Evolutionary conservation across 2,113 vertebrate genomes (phyloP), one percentile per base, ranked within the genome.

Genomic region (Greenwoodochromis staneri): DNA sequence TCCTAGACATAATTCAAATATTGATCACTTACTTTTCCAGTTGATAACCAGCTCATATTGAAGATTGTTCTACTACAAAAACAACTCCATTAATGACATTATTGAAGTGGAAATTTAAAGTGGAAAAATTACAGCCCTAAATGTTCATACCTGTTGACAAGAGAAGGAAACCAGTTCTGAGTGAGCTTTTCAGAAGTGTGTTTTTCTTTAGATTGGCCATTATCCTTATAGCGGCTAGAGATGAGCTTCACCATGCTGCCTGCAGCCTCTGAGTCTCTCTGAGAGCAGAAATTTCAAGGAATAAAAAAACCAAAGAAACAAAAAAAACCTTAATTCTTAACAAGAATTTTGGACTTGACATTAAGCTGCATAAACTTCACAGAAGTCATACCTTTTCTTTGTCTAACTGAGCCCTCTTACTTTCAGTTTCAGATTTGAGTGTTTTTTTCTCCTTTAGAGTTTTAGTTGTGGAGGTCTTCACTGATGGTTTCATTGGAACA

Each of bases 181-280:
- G 12, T 8, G 9, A 34, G 16, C 2, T 16, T 34, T 53, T 86
- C 34, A 57, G 21, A 21, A 9, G 17, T 34, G 13, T 27, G 9
- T 63, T 90, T 91, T 12, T 11, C 66, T 54, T 51, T 86, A 57
- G 84, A 31, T 47, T 84, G 21, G 34, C 71, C 85, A 29, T 61
- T 88, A 8, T 8, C 84, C 42, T 93, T 83, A 19, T 97, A 96
- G 85, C 83, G 94, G 55, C 89, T 95, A 3, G 95, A 95, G 85
- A 96, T 96, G 9, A 87, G 85, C 82, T 95, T 95, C 87, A 95
- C 91, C 94, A 96, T 94, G 80, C 66, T 90, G 16, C 82, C 90
- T 82, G 94, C 47, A 82, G 93, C 59, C n/a, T 84, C 86, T 19
- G 81, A 47, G 55, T 93, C 83, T 87, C 91, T 95, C 94, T 97